These are phyloP conservation scores for Lithosia quadra DNA, from an alignment of 2,888 invertebrate species.

Conservation along the genomic window DNA sequence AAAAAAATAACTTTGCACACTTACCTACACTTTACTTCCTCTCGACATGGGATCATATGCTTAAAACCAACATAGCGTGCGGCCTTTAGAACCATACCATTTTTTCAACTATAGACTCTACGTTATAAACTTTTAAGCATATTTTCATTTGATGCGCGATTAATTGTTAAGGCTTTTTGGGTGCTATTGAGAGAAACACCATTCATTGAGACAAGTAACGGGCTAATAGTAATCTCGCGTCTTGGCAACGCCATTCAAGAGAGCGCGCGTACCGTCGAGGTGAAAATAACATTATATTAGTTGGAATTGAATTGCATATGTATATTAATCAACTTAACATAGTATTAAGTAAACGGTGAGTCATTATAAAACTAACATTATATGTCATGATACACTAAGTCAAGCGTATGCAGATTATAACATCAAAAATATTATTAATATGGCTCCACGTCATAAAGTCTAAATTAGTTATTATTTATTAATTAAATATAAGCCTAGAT, in stretches of 20 bases:
- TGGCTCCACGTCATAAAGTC: slow-evolving; percentile 15
- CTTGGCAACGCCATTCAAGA: slow-evolving; percentile 82
- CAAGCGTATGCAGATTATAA: slow-evolving; percentile 17
- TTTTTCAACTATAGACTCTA: slow-evolving; percentile 56
- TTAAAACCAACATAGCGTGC: slow-evolving; percentile 64
- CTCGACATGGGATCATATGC: slow-evolving; percentile 65
- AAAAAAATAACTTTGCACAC: slow-evolving; percentile 72
- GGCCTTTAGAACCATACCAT: slow-evolving; percentile 42
- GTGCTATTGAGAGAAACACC: slow-evolving; percentile 72
- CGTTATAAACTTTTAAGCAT: slow-evolving; percentile 48
- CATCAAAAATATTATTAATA: slow-evolving; percentile 27
- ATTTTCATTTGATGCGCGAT: slow-evolving; percentile 54
- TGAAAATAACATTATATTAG: slow-evolving; percentile 50
- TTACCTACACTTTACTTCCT: slow-evolving; percentile 70
- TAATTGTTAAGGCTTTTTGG: slow-evolving; percentile 69
- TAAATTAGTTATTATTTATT: slow-evolving; percentile 33
- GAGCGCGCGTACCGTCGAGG: slow-evolving; percentile 67
- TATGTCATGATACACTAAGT: neutral
- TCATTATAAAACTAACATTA: neutral
- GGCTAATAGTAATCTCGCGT: slow-evolving; percentile 82
- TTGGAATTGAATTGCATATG: slow-evolving; percentile 30
- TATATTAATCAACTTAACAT: neutral
- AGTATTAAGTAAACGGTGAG: neutral
- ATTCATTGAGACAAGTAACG: slow-evolving; percentile 86
- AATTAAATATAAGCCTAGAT: slow-evolving; percentile 41